Conservation (phyloP, 2,888 invertebrate genomes). For the Philhelius pedissequus region DNA sequence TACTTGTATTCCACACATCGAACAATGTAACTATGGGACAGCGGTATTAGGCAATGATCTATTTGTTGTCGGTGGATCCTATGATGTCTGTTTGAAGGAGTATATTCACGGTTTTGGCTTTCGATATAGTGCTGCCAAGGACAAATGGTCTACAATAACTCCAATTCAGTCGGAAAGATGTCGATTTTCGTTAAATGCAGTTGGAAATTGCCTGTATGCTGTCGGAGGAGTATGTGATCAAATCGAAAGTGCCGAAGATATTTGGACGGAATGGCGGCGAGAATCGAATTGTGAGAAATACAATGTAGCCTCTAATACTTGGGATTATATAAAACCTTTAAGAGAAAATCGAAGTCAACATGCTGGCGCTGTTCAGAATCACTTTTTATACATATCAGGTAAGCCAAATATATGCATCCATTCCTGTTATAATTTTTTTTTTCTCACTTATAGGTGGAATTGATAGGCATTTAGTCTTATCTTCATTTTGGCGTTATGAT, state of each 20-base stretch:
- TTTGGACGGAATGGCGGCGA: constrained; percentile 75
- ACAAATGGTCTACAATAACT: constrained; percentile 85
- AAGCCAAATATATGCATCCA: not conserved
- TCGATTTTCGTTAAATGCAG: constrained; percentile 83
- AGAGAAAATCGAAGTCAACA: constrained; percentile 82
- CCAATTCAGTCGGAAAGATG: constrained; percentile 84
- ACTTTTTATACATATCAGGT: constrained; percentile 77
- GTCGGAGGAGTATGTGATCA: constrained; percentile 84
- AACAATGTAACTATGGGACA: constrained; percentile 87
- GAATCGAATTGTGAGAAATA: constrained; percentile 82
- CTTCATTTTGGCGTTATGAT: constrained; percentile 80
- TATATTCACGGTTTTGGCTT: constrained; percentile 87
- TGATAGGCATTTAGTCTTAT: constrained; percentile 78
- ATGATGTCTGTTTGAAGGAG: constrained; percentile 83
- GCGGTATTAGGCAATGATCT: constrained; percentile 85
- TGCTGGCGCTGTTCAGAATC: constrained; percentile 79
- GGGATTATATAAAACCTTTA: constrained; percentile 81
- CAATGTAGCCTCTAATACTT: constrained; percentile 81
- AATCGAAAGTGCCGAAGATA: constrained; percentile 76
- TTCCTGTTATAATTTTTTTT: constrained; percentile 56
- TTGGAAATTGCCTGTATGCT: constrained; percentile 81
- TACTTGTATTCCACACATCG: constrained; percentile 86
- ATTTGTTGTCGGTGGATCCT: constrained; percentile 86
- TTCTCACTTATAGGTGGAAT: constrained; percentile 74
- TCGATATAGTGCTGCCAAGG: constrained; percentile 82